Conservation (phyloP, 2,888 invertebrate genomes). For the Stomorhina lunata region DNA sequence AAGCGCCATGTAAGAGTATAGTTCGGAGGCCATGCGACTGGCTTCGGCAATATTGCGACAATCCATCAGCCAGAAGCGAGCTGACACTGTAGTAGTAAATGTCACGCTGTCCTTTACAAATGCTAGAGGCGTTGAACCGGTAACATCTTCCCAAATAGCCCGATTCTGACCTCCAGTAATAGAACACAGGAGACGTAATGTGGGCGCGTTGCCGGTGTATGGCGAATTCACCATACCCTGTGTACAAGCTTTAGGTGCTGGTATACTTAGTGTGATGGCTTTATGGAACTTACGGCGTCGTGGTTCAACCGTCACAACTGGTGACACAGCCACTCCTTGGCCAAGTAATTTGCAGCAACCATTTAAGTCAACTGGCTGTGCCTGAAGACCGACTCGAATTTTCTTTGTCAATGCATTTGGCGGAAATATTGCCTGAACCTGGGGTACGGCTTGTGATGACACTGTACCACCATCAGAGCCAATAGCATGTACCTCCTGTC, state of each 20-base stretch:
- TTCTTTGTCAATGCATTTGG: constrained; percentile 98
- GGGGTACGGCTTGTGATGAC: constrained; percentile 95
- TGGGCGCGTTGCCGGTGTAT: constrained; percentile 89
- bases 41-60: constrained; percentile 97
- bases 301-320: constrained; percentile 99
- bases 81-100: constrained; percentile 99
- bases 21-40: constrained; percentile 96
- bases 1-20: constrained; percentile 90
- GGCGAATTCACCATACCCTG: constrained; percentile 91
- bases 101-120: constrained; percentile 98
- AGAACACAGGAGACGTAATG: constrained; percentile 94
- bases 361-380: constrained; percentile 94
- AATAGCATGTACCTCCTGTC: constrained; percentile 98
- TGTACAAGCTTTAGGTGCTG: constrained; percentile 85
- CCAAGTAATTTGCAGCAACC: constrained; percentile 93
- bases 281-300: constrained; percentile 98
- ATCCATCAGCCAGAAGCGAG: constrained; percentile 98
- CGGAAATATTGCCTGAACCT: constrained; percentile 92
- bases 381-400: constrained; percentile 98
- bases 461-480: constrained; percentile 99
- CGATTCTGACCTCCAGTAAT: constrained; percentile 98
- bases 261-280: constrained; percentile 97
- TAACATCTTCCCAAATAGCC: constrained; percentile 99
- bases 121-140: constrained; percentile 97
- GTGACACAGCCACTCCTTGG: constrained; percentile 97